phyloP scores from a whole-genome alignment of 2,888 invertebrate species.

The Ceriagrion tenellum region DNA sequence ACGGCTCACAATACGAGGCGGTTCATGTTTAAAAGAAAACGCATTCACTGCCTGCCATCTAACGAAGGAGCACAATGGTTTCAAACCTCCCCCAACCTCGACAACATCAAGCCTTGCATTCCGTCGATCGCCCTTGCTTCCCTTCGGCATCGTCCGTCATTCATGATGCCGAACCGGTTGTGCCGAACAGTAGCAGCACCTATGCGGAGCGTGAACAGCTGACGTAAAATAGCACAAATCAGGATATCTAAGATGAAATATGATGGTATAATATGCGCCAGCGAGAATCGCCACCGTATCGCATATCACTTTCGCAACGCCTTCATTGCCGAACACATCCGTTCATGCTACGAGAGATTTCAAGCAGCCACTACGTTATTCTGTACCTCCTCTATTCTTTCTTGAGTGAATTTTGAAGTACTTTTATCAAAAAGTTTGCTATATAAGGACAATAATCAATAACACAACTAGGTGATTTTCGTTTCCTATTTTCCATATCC shows the following conservation, averaged over 20 bases:
- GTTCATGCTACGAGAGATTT: no score
- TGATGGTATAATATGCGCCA: neutral
- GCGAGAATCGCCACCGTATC: no score
- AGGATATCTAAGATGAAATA: neutral
- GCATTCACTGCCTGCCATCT: neutral
- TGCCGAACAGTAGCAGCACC: neutral
- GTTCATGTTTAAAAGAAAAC: neutral
- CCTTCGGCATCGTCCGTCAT: neutral
- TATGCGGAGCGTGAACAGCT: neutral
- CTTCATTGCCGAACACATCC: no score
- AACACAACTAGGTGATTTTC: no score
- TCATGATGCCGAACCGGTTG: neutral
- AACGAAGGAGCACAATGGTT: conserved; percentile 34
- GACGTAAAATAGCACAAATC: neutral
- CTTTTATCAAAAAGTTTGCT: no score
- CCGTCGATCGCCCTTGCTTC: neutral
- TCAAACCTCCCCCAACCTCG: neutral
- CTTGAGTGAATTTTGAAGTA: no score
- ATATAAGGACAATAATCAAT: no score
- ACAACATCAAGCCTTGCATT: neutral
- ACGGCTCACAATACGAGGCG: neutral
- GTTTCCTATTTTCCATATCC: no score
- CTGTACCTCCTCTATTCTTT: no score
- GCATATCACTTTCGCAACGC: no score
- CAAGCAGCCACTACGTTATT: no score